A percentile compares a stretch with the other conserved stretches of the same genome.
phyloP scores from a whole-genome alignment of 2,797 vertebrate genomes.

The Neoniphon sammara region DNA sequence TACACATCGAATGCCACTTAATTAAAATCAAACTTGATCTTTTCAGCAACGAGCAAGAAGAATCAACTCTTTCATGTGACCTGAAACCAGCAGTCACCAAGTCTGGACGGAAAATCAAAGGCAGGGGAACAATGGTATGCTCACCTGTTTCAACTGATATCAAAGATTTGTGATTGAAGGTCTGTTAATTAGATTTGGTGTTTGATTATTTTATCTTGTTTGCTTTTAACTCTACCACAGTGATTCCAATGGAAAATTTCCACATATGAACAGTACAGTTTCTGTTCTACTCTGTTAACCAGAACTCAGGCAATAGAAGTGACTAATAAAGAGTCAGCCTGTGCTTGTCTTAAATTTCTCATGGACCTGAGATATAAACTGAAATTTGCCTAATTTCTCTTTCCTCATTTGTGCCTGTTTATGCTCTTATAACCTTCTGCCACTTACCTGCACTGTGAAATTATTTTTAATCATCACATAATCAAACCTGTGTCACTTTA shows the following conservation, averaged over 20 bases:
- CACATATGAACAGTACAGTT: too few relatives aligned
- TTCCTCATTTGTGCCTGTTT: conserved; percentile 19
- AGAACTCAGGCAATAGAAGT: neutral
- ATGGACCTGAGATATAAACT: neutral
- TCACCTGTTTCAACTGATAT: neutral
- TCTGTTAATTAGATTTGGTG: neutral
- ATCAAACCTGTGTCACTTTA: conserved; percentile 42
- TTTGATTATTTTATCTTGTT: neutral
- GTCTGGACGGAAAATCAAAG: conserved; percentile 97
- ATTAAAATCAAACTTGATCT: conserved; percentile 11
- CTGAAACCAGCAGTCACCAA: conserved; percentile 95
- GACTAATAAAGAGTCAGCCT: neutral
- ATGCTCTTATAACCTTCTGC: conserved; percentile 34
- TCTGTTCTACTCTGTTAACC: too few relatives aligned
- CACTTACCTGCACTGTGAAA: conserved; percentile 9
- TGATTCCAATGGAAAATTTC: too few relatives aligned
- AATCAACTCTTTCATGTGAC: conserved; percentile 77
- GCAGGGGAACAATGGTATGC: conserved; percentile 96
- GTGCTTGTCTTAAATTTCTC: neutral
- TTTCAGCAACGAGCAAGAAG: conserved; percentile 86
- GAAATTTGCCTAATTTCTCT: conserved; percentile 20
- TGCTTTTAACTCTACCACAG: neutral
- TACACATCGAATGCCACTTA: neutral
- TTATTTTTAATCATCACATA: conserved; percentile 31
- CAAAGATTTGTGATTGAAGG: neutral